Conservation (phyloP, 2,888 invertebrate species). For the Pollenia amentaria region DNA sequence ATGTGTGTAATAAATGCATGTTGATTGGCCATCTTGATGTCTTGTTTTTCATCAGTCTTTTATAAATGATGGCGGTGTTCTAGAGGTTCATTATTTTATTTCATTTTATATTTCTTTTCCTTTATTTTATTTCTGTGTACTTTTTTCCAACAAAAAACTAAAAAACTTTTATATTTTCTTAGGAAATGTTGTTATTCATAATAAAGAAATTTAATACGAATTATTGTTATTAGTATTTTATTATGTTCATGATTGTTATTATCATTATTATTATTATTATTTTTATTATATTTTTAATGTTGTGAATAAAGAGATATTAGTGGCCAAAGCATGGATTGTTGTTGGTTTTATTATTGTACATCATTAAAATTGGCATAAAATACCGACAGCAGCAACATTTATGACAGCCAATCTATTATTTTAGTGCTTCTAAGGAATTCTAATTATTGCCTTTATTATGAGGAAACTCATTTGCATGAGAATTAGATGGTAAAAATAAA, state of each 20-base stretch:
- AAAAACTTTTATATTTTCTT: conserved; percentile 17
- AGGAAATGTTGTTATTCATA: conserved; percentile 68
- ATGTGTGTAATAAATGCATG: conserved; percentile 50
- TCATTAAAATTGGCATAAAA: conserved; percentile 50
- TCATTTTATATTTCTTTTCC: conserved; percentile 3
- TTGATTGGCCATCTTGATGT: conserved; percentile 75
- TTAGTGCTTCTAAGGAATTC: not conserved
- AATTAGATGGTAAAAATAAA: not conserved
- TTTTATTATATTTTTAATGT: conserved; percentile 38
- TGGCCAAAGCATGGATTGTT: conserved; percentile 4
- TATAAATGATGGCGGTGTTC: conserved; percentile 74
- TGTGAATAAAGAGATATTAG: not conserved
- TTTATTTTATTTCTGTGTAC: not conserved
- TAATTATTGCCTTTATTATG: not conserved
- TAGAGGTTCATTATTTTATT: conserved; percentile 28
- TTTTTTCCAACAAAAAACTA: not conserved
- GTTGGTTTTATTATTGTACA: not conserved
- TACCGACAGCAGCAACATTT: conserved; percentile 36
- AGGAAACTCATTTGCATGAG: not conserved
- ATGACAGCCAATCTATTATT: conserved; percentile 27
- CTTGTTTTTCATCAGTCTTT: conserved; percentile 63
- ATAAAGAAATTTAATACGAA: conserved; percentile 75
- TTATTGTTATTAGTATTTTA: conserved; percentile 70
- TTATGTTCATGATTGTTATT: conserved; percentile 48
- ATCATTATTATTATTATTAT: conserved; percentile 35